Conservation (phyloP, 2,113 vertebrate genomes). For the Rhinogobius similis region DNA sequence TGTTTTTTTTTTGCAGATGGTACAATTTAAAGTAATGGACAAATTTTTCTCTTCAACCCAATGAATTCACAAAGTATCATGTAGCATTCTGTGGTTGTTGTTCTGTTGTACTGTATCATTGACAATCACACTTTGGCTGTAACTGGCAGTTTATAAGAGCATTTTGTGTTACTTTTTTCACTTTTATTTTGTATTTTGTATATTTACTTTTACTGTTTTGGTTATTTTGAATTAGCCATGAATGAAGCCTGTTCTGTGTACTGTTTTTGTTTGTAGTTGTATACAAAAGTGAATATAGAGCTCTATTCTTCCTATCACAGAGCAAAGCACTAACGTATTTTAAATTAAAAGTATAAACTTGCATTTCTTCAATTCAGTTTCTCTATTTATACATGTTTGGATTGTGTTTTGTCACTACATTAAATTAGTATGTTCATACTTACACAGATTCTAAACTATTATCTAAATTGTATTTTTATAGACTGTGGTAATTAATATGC, state of each 20-base stretch:
- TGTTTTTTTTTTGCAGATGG: not conserved
- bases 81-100: not conserved
- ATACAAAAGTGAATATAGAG: not conserved
- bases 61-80: not conserved
- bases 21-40: not conserved
- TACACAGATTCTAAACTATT: not conserved
- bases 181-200: not conserved
- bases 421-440: too few relatives aligned
- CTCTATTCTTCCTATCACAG: not conserved
- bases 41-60: not conserved
- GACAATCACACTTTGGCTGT: slow-evolving; percentile 4
- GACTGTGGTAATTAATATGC: too few relatives aligned
- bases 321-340: not conserved
- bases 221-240: not conserved
- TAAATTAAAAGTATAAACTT: not conserved
- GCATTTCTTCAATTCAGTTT: not conserved
- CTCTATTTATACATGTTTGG: not conserved
- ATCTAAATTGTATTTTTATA: too few relatives aligned
- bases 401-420: too few relatives aligned
- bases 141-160: not conserved
- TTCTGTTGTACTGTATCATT: not conserved
- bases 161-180: not conserved
- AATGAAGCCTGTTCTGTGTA: not conserved
- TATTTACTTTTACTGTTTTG: too few relatives aligned
- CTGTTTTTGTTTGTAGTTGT: not conserved